Evolutionary conservation across 37 sponge, comb jelly and placozoan genomes (phyloP), one percentile per base, ranked within the genome.

Genomic region (Beroe ovata): DNA sequence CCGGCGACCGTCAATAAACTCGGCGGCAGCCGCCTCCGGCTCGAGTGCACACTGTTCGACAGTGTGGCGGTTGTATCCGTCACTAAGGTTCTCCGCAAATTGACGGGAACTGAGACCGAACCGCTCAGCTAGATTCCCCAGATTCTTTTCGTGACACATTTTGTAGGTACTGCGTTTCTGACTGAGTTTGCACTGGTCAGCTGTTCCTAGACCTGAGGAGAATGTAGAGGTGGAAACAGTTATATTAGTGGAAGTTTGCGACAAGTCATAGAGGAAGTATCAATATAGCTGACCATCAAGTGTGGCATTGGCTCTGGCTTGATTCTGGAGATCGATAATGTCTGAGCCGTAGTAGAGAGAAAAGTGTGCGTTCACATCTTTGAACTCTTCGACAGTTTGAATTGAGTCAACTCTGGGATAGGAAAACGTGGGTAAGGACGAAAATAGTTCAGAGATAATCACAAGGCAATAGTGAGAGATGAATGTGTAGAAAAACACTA

Each of bases 21-120:
- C 95, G 16, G 91, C 90, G 16, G 97, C 95, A 0, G 93, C 91
- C 42, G 90, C 94, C 61, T 97, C 95, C 0, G 97, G 97, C 88
- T 94, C 94, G 2, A 89, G 88, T 16, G 93, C 84, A 66, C 90
- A 93, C 89, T 97, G 97, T 61, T 94, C 94, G 0, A 94, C 93
- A 84, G 95, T 94, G 60, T 97, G 95, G n/a, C 94, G 66, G 92
- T 97, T 94, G 77, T 97, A 97, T 35, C 91, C 90, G 63, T 97
- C 95, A 0, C 94, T 71, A 42, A 97, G 69, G 89, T 97, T 97
- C 91, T 95, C 95, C 20, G 95, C 97, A 92, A 95, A 95, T 54
- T 95, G 94, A 54, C 93, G 95, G 0, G 99, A 89, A 0, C 94
- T 94, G 26, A 97, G 91, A 0, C 99, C 99, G 93, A 95, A 97